Evolutionary conservation across 2,113 vertebrate genomes (phyloP).

Genomic region (Thermophis baileyi): DNA sequence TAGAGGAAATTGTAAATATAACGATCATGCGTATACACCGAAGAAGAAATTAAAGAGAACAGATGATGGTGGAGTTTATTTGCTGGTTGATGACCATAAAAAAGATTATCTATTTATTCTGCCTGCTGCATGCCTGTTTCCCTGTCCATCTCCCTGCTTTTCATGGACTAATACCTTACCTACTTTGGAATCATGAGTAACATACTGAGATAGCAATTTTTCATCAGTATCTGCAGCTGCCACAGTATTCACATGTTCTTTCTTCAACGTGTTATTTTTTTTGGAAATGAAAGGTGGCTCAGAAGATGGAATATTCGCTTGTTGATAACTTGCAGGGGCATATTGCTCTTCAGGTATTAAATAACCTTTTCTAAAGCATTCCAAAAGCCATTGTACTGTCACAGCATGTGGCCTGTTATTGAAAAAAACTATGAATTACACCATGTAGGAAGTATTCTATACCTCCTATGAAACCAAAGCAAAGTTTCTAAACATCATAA

Average conservation of each 20-base stretch:
- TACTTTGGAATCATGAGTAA: slow-evolving; percentile 72
- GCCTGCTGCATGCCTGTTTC: no score
- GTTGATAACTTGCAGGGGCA: slow-evolving; percentile 78
- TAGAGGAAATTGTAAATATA: background rate
- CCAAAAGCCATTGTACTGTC: slow-evolving; percentile 87
- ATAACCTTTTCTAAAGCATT: slow-evolving; percentile 81
- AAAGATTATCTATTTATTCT: background rate
- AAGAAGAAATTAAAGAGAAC: background rate
- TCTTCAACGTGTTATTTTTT: slow-evolving; percentile 55
- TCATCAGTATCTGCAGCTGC: slow-evolving; percentile 75
- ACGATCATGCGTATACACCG: background rate
- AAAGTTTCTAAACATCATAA: background rate
- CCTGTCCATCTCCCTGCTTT: background rate
- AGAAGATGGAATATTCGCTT: slow-evolving; percentile 67
- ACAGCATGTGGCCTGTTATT: slow-evolving; percentile 84
- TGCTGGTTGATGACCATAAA: background rate
- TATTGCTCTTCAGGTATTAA: slow-evolving; percentile 81
- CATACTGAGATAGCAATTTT: slow-evolving; percentile 87
- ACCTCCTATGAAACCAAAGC: background rate
- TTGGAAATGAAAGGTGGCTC: slow-evolving; percentile 55
- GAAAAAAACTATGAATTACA: slow-evolving; percentile 27
- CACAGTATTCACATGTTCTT: slow-evolving; percentile 36
- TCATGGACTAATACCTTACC: slow-evolving; percentile 65
- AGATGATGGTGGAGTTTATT: background rate
- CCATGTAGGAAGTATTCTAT: background rate